These are phyloP conservation scores for Neoniphon sammara DNA, from an alignment of 2,797 vertebrate genomes.

Conservation along the genomic window DNA sequence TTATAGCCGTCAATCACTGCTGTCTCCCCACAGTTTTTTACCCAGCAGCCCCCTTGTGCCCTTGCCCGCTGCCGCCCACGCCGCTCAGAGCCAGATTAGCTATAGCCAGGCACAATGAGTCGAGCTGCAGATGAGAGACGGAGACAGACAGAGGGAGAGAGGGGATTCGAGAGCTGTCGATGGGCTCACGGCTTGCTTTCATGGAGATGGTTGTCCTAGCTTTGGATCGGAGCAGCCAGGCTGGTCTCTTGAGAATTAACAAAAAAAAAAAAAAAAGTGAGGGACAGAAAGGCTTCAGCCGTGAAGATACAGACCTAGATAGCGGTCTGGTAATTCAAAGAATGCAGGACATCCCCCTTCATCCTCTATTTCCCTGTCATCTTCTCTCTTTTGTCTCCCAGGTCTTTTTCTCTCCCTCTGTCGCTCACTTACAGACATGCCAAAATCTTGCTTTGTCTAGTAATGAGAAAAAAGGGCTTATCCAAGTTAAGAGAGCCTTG, in stretches of 20 bases:
- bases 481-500: background rate
- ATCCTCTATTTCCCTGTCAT: background rate
- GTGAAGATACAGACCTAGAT: background rate
- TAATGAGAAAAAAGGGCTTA: background rate
- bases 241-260: slow-evolving; percentile 23
- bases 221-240: slow-evolving; percentile 22
- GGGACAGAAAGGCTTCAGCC: background rate
- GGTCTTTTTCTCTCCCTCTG: background rate
- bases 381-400: background rate
- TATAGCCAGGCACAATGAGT: slow-evolving; percentile 61
- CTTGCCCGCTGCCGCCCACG: slow-evolving; percentile 72
- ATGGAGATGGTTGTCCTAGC: slow-evolving; percentile 40
- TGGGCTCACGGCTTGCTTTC: slow-evolving; percentile 39
- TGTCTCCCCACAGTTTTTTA: slow-evolving; percentile 66
- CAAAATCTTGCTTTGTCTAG: background rate
- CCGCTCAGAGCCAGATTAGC: slow-evolving; percentile 70
- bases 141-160: slow-evolving; percentile 46
- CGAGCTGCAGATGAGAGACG: slow-evolving; percentile 52
- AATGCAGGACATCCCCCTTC: too few relatives aligned
- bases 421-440: background rate
- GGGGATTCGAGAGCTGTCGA: slow-evolving; percentile 48
- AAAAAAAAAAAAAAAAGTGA: slow-evolving; percentile 1
- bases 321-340: background rate
- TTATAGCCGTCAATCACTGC: slow-evolving; percentile 80
- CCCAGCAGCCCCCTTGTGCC: slow-evolving; percentile 70